These are phyloP conservation scores for Pyralis farinalis DNA, from an alignment of 2,888 invertebrate species.

Conservation along the genomic window DNA sequence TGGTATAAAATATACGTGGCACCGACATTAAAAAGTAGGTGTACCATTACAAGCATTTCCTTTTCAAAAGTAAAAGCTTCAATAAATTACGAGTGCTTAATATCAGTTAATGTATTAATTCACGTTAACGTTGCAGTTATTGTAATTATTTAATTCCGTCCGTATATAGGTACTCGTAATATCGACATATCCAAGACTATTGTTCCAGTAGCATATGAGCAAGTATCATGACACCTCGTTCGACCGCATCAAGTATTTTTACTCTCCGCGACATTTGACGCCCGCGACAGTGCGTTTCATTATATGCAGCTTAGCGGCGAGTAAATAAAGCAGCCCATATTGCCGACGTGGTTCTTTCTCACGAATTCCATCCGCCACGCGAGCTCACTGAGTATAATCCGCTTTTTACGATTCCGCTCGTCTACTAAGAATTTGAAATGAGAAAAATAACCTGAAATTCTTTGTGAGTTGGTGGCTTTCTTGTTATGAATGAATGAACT, in stretches of 20 bases:
- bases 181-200: too few species aligned
- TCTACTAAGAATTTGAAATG: constrained; percentile 74
- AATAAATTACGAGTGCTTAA: too few species aligned
- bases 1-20: too few species aligned
- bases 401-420: constrained; percentile 78
- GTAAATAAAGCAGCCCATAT: constrained; percentile 77
- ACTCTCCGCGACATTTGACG: constrained; percentile 63
- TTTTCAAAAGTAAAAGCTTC: too few species aligned
- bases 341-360: constrained; percentile 69
- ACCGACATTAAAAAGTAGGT: too few species aligned
- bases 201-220: too few species aligned
- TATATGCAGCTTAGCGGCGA: constrained; percentile 78
- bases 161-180: too few species aligned
- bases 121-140: too few species aligned
- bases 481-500: constrained; percentile 59
- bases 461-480: constrained; percentile 54
- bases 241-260: constrained; percentile 45
- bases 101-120: too few species aligned
- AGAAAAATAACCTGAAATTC: constrained; percentile 73
- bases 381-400: constrained; percentile 69
- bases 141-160: too few species aligned
- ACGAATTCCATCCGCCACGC: constrained; percentile 68
- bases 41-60: too few species aligned
- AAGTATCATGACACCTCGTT: constrained; percentile 42
- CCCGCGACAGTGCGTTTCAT: constrained; percentile 78